A percentile compares a stretch with the other conserved stretches of the same genome.
These are phyloP conservation scores for Solenodon paradoxus DNA, from an alignment of 2,113 vertebrate genomes.

Conservation along the genomic window DNA sequence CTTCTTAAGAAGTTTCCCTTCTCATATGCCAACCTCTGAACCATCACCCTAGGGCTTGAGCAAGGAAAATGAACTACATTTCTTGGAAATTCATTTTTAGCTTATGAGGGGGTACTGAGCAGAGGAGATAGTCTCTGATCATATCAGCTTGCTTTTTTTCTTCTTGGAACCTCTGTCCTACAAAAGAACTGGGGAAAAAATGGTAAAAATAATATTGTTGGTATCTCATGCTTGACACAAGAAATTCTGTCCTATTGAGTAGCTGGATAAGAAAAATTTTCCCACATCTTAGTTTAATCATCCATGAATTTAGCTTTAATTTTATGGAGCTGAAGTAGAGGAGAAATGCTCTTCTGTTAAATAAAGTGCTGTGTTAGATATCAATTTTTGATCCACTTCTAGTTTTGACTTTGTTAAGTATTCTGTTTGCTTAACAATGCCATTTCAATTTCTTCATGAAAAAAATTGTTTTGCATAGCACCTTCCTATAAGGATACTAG, in stretches of 20 bases:
- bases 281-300: neutral
- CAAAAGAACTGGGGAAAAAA: too few species aligned
- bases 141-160: neutral
- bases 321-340: neutral
- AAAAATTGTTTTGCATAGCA: neutral
- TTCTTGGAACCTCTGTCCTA: neutral
- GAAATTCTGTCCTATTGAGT: neutral
- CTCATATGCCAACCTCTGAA: too few species aligned
- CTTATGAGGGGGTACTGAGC: neutral
- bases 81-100: neutral
- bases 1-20: neutral
- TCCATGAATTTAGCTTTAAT: neutral
- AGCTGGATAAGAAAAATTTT: too few species aligned
- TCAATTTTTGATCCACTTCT: neutral
- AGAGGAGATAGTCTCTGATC: neutral
- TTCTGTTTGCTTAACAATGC: neutral
- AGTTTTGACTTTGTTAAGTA: neutral
- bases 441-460: neutral
- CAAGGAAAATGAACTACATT: neutral
- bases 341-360: neutral
- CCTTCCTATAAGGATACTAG: neutral
- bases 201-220: neutral
- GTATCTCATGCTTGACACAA: neutral
- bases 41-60: too few species aligned
- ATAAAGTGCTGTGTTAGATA: neutral